A percentile compares a stretch with the other conserved stretches of the same genome.
Conservation (phyloP, 2,888 invertebrate species). For the Cremastinae sp. region DNA sequence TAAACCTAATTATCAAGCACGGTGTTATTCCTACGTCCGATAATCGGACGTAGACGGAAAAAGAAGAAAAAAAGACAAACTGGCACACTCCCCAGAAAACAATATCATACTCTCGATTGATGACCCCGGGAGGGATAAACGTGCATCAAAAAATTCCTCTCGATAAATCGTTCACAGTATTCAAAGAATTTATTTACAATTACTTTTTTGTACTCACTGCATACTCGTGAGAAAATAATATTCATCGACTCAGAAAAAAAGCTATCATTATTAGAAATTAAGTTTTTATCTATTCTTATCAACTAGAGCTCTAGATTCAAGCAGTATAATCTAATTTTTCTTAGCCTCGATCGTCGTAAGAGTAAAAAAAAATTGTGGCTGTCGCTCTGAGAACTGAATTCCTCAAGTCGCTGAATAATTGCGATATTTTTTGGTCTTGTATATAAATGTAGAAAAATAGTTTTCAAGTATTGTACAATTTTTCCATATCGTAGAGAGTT, state of each 20-base stretch:
- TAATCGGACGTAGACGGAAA: slow-evolving; percentile 2
- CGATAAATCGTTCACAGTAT: slow-evolving; percentile 27
- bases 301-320: slow-evolving; percentile 3
- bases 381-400: neutral
- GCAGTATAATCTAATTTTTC: slow-evolving; percentile 33
- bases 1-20: slow-evolving; percentile 40
- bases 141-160: neutral
- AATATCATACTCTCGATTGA: slow-evolving; percentile 12
- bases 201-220: slow-evolving; percentile 8
- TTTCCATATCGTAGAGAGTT: slow-evolving; percentile 1
- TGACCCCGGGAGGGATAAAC: slow-evolving; percentile 30
- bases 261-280: slow-evolving; percentile 6
- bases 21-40: slow-evolving; percentile 13
- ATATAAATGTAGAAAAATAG: slow-evolving; percentile 15
- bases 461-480: slow-evolving; percentile 28
- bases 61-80: slow-evolving; percentile 22
- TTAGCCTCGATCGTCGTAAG: slow-evolving; percentile 56
- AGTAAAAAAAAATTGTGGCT: slow-evolving; percentile 7
- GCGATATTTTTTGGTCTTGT: neutral
- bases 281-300: neutral
- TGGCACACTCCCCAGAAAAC: neutral
- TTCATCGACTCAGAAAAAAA: neutral
- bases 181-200: slow-evolving; percentile 58
- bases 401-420: neutral
- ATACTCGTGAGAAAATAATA: neutral